These are phyloP conservation scores for Bucco capensis DNA, from an alignment of 2,113 vertebrate genomes.

Conservation along the genomic window DNA sequence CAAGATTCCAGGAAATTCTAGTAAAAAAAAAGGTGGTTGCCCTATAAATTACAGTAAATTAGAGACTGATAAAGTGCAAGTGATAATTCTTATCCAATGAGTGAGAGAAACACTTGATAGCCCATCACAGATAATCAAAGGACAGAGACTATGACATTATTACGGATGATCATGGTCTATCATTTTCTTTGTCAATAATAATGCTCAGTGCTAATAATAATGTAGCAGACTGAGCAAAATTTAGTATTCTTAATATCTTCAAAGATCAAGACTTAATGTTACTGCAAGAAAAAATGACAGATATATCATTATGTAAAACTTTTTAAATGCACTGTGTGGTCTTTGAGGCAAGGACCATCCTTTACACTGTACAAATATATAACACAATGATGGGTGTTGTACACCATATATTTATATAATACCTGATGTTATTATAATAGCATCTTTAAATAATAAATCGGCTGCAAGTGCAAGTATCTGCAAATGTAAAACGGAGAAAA, in stretches of 20 bases:
- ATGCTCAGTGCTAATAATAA: neutral
- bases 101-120: neutral
- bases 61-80: neutral
- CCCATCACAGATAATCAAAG: neutral
- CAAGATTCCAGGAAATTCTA: neutral
- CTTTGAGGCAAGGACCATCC: neutral
- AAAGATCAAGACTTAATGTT: neutral
- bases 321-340: neutral
- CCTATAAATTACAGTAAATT: neutral
- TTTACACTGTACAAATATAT: neutral
- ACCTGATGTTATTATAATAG: neutral
- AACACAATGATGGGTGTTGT: neutral
- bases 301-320: neutral
- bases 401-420: neutral
- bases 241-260: neutral
- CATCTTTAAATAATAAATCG: neutral
- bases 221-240: neutral
- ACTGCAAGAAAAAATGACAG: neutral
- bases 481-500: neutral
- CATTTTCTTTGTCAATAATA: neutral
- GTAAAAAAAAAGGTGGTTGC: neutral
- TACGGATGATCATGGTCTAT: neutral
- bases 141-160: neutral
- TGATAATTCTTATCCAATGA: neutral
- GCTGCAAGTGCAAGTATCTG: neutral